Conservation (phyloP, 2,888 invertebrate genomes). For the Heliconius aoede region DNA sequence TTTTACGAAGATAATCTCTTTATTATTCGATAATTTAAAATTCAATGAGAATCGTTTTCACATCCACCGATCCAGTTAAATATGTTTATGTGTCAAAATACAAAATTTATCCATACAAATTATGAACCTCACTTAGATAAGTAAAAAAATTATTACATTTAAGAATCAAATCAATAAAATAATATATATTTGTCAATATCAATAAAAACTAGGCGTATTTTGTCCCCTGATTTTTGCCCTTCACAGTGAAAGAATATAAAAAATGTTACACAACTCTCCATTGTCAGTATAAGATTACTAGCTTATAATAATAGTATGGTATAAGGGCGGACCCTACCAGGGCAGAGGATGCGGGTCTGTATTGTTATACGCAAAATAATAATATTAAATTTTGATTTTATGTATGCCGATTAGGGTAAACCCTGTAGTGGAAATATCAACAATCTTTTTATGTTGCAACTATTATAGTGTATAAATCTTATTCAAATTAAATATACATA, state of each 20-base stretch:
- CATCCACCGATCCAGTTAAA: no score
- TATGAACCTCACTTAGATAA: neutral
- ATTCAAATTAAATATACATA: neutral
- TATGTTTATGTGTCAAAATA: neutral
- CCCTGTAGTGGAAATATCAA: conserved; percentile 24
- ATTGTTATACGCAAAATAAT: conserved; percentile 53
- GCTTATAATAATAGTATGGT: conserved; percentile 59
- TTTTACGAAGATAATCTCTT: no score
- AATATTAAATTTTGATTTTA: conserved; percentile 43
- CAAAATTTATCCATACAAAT: neutral
- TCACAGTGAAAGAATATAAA: conserved; percentile 65
- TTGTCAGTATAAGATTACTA: conserved; percentile 65
- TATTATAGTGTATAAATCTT: neutral
- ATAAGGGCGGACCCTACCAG: conserved; percentile 56
- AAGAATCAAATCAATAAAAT: neutral
- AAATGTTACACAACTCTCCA: conserved; percentile 70
- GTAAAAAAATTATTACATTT: neutral
- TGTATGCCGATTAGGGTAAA: conserved; percentile 38
- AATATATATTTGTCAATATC: conserved; percentile 40
- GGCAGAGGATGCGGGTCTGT: conserved; percentile 65
- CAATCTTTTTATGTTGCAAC: conserved; percentile 22
- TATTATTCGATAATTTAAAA: no score
- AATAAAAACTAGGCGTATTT: conserved; percentile 60
- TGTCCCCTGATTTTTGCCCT: conserved; percentile 61
- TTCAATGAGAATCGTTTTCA: no score